Evolutionary conservation across 2,888 invertebrate species (phyloP), one percentile per base, ranked within the genome.

Genomic region (Zootermopsis nevadensis): DNA sequence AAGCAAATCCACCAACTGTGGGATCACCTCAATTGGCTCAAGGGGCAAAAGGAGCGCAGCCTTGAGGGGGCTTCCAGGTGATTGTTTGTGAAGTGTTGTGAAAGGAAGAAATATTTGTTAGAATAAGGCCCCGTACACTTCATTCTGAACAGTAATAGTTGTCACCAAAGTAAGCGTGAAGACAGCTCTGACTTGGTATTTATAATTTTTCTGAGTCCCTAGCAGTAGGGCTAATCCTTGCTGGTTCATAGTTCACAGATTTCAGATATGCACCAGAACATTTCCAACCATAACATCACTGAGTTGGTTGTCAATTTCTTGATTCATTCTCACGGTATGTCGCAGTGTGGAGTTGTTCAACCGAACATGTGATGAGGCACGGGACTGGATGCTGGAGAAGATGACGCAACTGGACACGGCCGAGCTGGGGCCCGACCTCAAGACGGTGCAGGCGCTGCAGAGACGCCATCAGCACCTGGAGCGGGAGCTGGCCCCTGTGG

Each of bases 301-400:
- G n/a, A n/a, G n/a, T n/a, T n/a, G n/a, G n/a, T n/a, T n/a, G n/a
- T n/a, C n/a, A n/a, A n/a, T n/a, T n/a, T n/a, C n/a, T n/a, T 48
- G 6, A 48, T 48, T 48, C 1, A 48, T 48, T 19, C 15, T 19
- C 1, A 48, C 19, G 48, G 48, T 1, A 15, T 19, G 15, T 84
- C 86, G 87, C 87, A 97, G 97, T 88, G 98, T 99, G 87, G 99
- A 99, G 89, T 91, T 99, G 15, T 99, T 99, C 91, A 95, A 97
- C 88, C 95, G 98, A 82, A 97, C 97, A 0, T 99, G 99, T 89
- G 98, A 98, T 88, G 99, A 99, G 89, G 97, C 98, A 0, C 94
- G 95, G 86, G 98, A 98, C 88, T 99, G 99, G 99, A 99, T 99
- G 96, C 92, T 94, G 82, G 99, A 99, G 90, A 99, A 99, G 90